Evolutionary conservation across 2,113 vertebrate species (phyloP).

Genomic region (Gallinago paraguaiae): DNA sequence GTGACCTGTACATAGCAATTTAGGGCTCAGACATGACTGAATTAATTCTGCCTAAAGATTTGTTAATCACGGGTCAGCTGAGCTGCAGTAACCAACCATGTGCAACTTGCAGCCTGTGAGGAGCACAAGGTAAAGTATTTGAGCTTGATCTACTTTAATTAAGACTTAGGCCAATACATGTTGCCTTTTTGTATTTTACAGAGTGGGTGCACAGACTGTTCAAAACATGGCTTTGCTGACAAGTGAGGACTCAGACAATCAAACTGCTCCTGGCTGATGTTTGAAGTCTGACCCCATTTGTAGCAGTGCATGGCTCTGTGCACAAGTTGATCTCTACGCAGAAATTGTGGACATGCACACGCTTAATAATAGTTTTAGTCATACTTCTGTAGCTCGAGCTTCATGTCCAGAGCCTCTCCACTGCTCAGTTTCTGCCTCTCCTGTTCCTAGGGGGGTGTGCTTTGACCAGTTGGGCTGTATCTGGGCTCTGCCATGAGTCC

Average conservation of each 20-base stretch:
- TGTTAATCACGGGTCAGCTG: background rate
- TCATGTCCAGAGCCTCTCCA: background rate
- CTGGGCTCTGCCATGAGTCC: background rate
- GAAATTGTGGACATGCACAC: accelerated
- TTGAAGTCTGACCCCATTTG: background rate
- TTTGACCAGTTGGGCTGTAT: background rate
- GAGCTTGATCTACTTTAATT: background rate
- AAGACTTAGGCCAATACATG: background rate
- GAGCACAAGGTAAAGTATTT: background rate
- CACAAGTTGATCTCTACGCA: accelerated
- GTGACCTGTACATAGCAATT: conserved; percentile 23
- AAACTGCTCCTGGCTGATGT: background rate
- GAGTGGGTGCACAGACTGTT: background rate
- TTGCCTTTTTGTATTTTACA: background rate
- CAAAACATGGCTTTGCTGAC: background rate
- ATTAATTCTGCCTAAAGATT: conserved; percentile 46
- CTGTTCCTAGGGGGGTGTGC: background rate
- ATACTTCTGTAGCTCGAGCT: accelerated
- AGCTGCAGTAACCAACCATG: background rate
- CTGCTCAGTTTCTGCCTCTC: background rate
- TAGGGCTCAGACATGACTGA: conserved; percentile 2
- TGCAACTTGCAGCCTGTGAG: background rate
- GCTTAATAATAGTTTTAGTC: background rate
- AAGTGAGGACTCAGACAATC: accelerated
- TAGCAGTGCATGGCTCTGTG: background rate